Percentiles rank a stretch among this genome's conserved stretches.
Conservation (phyloP, 2,113 vertebrate species). For the Ailurus styani region DNA sequence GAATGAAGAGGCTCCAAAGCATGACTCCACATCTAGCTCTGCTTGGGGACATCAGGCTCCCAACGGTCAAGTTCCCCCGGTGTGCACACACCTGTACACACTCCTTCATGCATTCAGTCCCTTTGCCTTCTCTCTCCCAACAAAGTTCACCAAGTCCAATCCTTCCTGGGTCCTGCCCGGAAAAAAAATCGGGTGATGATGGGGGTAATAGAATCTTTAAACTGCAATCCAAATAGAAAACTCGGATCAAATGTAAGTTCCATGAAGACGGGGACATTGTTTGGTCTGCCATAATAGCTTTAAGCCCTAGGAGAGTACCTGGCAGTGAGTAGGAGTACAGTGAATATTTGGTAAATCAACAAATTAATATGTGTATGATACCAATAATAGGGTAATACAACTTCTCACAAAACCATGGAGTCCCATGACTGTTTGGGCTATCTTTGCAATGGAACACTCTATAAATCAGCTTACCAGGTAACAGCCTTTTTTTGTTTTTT, state of each 20-base stretch:
- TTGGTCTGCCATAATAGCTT: background rate
- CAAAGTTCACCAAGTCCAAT: background rate
- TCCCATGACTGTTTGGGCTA: background rate
- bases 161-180: background rate
- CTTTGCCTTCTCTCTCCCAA: background rate
- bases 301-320: background rate
- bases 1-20: background rate
- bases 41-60: rapidly evolving
- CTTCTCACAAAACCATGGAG: background rate
- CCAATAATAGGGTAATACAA: background rate
- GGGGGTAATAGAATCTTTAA: background rate
- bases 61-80: background rate
- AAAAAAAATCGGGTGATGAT: background rate
- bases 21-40: background rate
- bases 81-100: background rate
- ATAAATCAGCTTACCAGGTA: background rate
- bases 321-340: background rate
- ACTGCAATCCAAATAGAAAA: background rate
- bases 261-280: background rate
- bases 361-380: background rate
- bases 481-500: background rate
- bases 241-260: background rate
- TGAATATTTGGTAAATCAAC: background rate
- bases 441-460: background rate
- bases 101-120: background rate